Evolutionary conservation across 2,113 vertebrate species (phyloP).

Genomic region (Tautogolabrus adspersus): DNA sequence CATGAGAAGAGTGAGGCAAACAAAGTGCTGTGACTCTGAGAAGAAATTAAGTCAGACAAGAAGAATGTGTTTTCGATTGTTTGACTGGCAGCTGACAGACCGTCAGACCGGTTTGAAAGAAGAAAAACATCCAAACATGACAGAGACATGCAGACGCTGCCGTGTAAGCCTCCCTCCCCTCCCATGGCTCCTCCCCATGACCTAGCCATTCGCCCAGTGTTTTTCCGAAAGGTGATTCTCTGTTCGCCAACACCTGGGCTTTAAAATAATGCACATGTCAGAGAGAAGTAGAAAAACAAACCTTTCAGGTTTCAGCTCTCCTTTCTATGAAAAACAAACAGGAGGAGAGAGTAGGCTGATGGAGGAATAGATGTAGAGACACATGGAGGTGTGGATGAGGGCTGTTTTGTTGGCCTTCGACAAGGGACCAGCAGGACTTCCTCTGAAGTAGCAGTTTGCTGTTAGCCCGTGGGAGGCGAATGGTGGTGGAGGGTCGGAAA

Average conservation of each 20-base stretch:
- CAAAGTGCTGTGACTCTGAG: not conserved
- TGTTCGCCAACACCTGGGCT: slow-evolving; percentile 56
- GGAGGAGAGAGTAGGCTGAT: slow-evolving; percentile 5
- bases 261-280: slow-evolving; percentile 46
- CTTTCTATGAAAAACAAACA: slow-evolving; percentile 51
- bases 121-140: slow-evolving; percentile 18
- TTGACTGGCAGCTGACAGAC: slow-evolving; percentile 23
- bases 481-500: not conserved
- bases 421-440: slow-evolving; percentile 61
- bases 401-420: slow-evolving; percentile 67
- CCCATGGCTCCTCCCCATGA: not conserved
- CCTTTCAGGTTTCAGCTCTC: slow-evolving; percentile 62
- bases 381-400: slow-evolving; percentile 12
- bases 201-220: slow-evolving; percentile 28
- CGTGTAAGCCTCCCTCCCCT: not conserved
- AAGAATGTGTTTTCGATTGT: slow-evolving; percentile 35
- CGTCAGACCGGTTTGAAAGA: slow-evolving; percentile 49
- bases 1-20: not conserved
- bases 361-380: slow-evolving; percentile 8
- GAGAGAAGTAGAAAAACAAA: slow-evolving; percentile 62
- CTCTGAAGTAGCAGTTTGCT: slow-evolving; percentile 77
- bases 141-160: slow-evolving; percentile 12
- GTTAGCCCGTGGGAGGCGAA: slow-evolving; percentile 43
- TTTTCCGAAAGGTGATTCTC: slow-evolving; percentile 62
- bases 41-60: not conserved